phyloP scores from a whole-genome alignment of 2,113 vertebrate species.

The Eclectus roratus region DNA sequence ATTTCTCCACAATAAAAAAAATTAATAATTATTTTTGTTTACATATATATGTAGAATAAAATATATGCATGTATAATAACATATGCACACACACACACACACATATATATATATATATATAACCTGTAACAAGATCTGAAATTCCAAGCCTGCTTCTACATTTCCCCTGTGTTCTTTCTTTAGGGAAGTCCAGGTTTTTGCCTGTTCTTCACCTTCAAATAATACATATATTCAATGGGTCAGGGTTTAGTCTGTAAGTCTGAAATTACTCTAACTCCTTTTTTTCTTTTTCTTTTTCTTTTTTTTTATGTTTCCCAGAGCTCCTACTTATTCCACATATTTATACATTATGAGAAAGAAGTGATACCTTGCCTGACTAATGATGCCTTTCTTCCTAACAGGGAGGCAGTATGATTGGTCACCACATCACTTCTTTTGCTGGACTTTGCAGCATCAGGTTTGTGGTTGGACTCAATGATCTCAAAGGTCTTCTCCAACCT shows the following conservation, averaged over 20 bases:
- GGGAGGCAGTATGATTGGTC: background rate
- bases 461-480: background rate
- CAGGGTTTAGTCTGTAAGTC: background rate
- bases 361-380: background rate
- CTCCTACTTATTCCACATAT: background rate
- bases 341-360: background rate
- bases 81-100: background rate
- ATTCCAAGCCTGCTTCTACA: background rate
- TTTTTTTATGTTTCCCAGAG: background rate
- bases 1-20: background rate
- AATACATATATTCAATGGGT: background rate
- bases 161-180: background rate
- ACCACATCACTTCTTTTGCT: background rate
- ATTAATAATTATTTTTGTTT: background rate
- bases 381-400: background rate
- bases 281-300: too few relatives aligned
- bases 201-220: background rate
- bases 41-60: background rate
- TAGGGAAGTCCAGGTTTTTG: background rate
- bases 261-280: background rate
- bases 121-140: background rate
- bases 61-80: background rate
- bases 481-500: background rate
- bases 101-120: background rate
- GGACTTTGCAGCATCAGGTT: background rate